Base-by-base conservation (phyloP, 2,113 vertebrate species). In the Psammodynastes pulverulentus region DNA sequence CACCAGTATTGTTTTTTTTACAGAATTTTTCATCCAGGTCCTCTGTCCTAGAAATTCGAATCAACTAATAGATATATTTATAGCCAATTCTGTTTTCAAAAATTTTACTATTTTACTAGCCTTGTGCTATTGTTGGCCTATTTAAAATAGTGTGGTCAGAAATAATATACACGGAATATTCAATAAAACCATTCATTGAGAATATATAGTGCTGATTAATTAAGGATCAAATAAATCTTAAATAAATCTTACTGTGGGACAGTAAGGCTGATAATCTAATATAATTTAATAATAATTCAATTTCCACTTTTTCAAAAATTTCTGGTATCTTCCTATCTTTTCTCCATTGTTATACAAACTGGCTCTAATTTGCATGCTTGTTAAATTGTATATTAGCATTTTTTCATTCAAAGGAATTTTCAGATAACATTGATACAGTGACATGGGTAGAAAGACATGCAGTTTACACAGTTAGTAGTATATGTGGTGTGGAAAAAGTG, bases 311-410 rank as follows among this genome's bases (percentile, higher is more conserved):
- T 89, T 54, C 88, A 93, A 29, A 85, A 58, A 23, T 94, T 56
- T 45, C 89, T 92, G 89, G 34, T 62, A 93, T 95, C 49, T 62
- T 94, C 93, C 51, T 9, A 29, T n/a, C 72, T 93, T 15, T 48
- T 21, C 3, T 34, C 87, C 86, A 85, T 91, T 88, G 8, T 15
- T 1, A 26, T 79, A 26, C 94, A 95, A 93, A 88, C 88, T 4
- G 0, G 21, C 90, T 93, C 79, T 0, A 0, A 88, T 85, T 92
- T 84, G 49, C 10, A 23, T 93, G 88, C 34, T 39, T 94, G 67
- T 43, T 93, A 94, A 86, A 88, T 95, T 94, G 90, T 56, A 87
- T 45, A 94, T 91, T 53, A 90, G 26, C 5, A 43, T 87, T 92
- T 92, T 23, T 93, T 87, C 54, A 90, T 94, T 95, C 93, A 51